phyloP scores from a whole-genome alignment of 2,113 vertebrate species.

The Colinus virginianus region DNA sequence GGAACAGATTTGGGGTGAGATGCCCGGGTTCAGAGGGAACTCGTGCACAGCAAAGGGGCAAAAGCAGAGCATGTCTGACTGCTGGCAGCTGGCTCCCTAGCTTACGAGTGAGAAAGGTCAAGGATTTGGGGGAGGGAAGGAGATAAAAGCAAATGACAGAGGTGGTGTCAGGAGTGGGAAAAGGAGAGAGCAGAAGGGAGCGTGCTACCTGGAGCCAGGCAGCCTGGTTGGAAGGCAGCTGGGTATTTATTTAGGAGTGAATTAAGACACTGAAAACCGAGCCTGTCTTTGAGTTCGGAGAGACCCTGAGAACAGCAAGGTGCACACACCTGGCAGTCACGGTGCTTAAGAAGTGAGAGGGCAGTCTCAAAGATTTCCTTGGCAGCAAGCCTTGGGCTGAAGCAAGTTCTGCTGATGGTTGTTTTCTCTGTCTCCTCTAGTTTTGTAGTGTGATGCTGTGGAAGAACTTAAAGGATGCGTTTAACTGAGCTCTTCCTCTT shows the following conservation, averaged over 20 bases:
- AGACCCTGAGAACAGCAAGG: neutral
- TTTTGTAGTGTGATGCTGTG: neutral
- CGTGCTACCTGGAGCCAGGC: neutral
- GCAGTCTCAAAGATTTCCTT: neutral
- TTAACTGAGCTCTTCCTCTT: neutral
- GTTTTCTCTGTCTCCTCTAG: neutral
- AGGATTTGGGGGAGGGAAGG: neutral
- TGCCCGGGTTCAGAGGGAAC: slow-evolving; percentile 2
- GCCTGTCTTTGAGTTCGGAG: neutral
- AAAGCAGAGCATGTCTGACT: neutral
- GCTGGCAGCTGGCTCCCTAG: slow-evolving; percentile 36
- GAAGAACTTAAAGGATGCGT: neutral
- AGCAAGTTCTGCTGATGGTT: neutral
- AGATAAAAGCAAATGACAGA: neutral
- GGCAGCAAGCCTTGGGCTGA: neutral
- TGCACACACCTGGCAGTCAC: neutral
- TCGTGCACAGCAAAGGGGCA: neutral
- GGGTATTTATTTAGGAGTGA: neutral
- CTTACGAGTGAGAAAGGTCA: neutral
- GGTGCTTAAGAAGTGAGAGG: neutral
- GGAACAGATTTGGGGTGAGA: slow-evolving; percentile 13
- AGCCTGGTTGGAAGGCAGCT: neutral
- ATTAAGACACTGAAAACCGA: neutral
- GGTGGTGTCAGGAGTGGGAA: neutral
- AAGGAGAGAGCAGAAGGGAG: neutral